Conservation (phyloP, 2,888 invertebrate genomes). For the Carpatolechia fugitivella region DNA sequence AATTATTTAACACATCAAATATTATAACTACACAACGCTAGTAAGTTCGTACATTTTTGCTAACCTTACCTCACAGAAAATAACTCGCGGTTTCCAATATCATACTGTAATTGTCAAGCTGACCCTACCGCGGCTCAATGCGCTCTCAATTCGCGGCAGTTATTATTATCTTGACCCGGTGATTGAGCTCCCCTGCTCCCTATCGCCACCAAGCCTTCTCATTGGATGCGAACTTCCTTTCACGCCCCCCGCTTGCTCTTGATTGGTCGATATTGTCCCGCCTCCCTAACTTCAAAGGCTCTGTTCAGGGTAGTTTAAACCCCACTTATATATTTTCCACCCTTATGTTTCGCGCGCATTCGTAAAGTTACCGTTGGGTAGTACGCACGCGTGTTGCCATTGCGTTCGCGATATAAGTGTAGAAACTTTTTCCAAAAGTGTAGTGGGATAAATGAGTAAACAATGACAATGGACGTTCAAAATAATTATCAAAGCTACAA, state of each 20-base stretch:
- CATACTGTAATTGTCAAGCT: conserved; percentile 64
- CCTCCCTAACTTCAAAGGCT: conserved; percentile 62
- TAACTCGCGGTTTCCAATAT: conserved; percentile 57
- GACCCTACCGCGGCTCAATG: conserved; percentile 76
- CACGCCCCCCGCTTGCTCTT: conserved; percentile 58
- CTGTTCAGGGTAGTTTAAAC: conserved; percentile 70
- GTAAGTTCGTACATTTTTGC: conserved; percentile 26
- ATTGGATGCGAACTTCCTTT: conserved; percentile 59
- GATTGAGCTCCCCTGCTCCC: conserved; percentile 75
- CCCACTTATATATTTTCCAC: conserved; percentile 78
- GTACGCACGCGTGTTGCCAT: conserved; percentile 65
- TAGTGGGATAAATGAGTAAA: conserved; percentile 63
- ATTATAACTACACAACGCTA: not conserved
- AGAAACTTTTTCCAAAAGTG: conserved; percentile 67
- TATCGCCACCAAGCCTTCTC: conserved; percentile 42
- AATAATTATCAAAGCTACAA: conserved; percentile 73
- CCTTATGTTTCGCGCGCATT: conserved; percentile 73
- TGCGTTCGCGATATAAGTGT: conserved; percentile 67
- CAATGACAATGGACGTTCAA: conserved; percentile 86
- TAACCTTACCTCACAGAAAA: conserved; percentile 42
- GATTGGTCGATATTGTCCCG: conserved; percentile 65
- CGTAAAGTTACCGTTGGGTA: conserved; percentile 59
- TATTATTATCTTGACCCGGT: conserved; percentile 78
- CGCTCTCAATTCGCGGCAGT: conserved; percentile 77
- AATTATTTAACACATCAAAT: not conserved